phyloP scores from a whole-genome alignment of 2,888 invertebrate species.

The Philopedon plagiatum region DNA sequence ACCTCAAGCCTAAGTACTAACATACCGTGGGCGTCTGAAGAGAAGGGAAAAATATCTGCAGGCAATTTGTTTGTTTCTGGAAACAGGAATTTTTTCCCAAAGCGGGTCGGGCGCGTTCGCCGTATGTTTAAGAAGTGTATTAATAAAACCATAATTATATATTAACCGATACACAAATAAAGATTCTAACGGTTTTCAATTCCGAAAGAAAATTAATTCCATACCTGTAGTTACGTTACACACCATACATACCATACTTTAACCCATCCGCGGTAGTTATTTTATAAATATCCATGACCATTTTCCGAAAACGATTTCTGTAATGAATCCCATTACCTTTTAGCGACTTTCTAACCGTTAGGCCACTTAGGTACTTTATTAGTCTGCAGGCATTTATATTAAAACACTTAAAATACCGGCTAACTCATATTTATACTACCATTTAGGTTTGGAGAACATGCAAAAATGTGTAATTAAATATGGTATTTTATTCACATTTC shows the following conservation, averaged over 20 bases:
- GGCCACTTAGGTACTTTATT: conserved; percentile 14
- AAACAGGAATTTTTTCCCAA: no score
- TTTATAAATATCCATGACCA: conserved; percentile 2
- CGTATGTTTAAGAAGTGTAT: no score
- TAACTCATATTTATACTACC: not conserved
- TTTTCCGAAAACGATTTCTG: conserved; percentile 15
- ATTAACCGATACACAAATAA: not conserved
- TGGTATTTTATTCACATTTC: not conserved
- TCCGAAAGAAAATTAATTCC: no score
- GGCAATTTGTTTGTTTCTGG: no score
- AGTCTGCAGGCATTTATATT: conserved; percentile 12
- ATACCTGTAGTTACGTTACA: no score
- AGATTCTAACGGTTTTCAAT: not conserved
- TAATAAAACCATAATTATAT: not conserved
- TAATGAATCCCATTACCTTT: conserved; percentile 17
- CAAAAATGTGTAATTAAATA: conserved; percentile 7
- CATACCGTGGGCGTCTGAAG: no score
- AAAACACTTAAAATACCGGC: conserved; percentile 4
- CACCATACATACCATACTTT: no score
- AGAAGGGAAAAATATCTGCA: no score
- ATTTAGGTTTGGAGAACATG: not conserved
- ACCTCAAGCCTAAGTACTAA: no score
- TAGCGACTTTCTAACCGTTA: conserved; percentile 9
- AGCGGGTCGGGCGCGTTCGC: no score
- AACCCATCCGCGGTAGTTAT: conserved; percentile 6